Conservation (phyloP, 2,888 invertebrate genomes). For the Tridacna gigas region DNA sequence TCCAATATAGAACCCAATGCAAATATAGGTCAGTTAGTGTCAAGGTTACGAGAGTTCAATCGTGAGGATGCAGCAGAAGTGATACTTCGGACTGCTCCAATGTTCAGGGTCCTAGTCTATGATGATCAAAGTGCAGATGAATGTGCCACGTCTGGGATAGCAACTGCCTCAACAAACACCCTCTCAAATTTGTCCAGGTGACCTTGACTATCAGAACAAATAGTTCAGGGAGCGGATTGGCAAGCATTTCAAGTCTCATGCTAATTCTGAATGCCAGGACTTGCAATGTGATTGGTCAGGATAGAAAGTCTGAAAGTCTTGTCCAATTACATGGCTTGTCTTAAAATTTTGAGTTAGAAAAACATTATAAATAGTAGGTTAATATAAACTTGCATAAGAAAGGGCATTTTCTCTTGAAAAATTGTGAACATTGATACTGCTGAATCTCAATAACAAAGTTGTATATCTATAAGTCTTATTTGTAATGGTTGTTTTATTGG, state of each 20-base stretch:
- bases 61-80: constrained; percentile 88
- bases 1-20: constrained; percentile 84
- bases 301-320: too few species aligned
- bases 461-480: not conserved
- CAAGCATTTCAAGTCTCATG: too few species aligned
- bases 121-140: constrained; percentile 79
- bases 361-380: too few species aligned
- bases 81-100: constrained; percentile 86
- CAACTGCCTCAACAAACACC: constrained; percentile 79
- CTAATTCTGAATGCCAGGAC: too few species aligned
- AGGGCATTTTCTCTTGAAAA: not conserved
- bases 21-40: constrained; percentile 87
- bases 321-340: too few species aligned
- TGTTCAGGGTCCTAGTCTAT: constrained; percentile 74
- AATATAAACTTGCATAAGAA: too few species aligned
- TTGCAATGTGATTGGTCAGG: too few species aligned
- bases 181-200: constrained; percentile 79
- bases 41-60: constrained; percentile 88
- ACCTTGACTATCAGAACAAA: constrained; percentile 26
- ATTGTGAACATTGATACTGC: not conserved
- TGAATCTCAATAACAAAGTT: constrained; percentile 8
- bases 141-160: constrained; percentile 67
- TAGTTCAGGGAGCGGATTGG: too few species aligned
- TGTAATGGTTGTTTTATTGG: not conserved
- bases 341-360: too few species aligned